Percentiles rank a stretch among this genome's conserved stretches.
Conservation (phyloP, 2,113 vertebrate genomes). For the pig (Sus scrofa) region T2T-Sscrofa CM000819.6:15336001-15336500, state of each 20-base stretch:
- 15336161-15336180: constrained; percentile 19
- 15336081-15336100: neutral
- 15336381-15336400: constrained; percentile 8
- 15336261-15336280: neutral
- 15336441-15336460: neutral
- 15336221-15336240: neutral
- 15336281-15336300: neutral
- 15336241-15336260: neutral
- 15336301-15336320: neutral
- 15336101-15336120: neutral
- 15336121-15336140: neutral
- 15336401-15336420: neutral
- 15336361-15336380: neutral
- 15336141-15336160: neutral
- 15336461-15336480: neutral
- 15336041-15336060: neutral
- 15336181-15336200: neutral
- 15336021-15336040: neutral
- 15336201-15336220: neutral
- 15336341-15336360: neutral
- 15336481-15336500: constrained; percentile 1
- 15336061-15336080: neutral
- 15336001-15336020: neutral
- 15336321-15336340: neutral
- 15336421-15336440: neutral